Evolutionary conservation across 2,888 invertebrate genomes (phyloP).

Genomic region (Aproaerema taeniolella): DNA sequence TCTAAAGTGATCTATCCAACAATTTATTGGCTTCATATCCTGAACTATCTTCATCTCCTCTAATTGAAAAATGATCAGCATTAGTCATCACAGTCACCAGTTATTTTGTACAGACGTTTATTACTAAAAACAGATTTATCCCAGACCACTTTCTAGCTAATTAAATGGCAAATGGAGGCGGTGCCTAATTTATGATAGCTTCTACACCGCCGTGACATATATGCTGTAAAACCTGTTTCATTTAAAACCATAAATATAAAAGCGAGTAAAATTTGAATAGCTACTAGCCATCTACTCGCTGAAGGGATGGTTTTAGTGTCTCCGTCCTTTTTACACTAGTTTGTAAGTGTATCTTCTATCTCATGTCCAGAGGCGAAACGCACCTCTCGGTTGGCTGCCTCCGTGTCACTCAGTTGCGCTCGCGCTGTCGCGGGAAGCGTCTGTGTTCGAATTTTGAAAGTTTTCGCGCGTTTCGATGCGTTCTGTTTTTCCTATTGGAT

Average conservation of each 20-base stretch:
- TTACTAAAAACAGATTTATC: too few species aligned
- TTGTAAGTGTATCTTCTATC: slow-evolving; percentile 30
- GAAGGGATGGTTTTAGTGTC: slow-evolving; percentile 42
- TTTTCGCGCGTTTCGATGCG: slow-evolving; percentile 42
- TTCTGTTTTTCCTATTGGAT: slow-evolving; percentile 20
- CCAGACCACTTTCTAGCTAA: slow-evolving; percentile 13
- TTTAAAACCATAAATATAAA: slow-evolving; percentile 40
- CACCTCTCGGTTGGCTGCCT: slow-evolving; percentile 44
- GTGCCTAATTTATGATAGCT: slow-evolving; percentile 30
- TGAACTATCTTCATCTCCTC: too few species aligned
- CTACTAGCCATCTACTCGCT: too few species aligned
- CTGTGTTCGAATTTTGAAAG: slow-evolving; percentile 46
- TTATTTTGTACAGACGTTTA: not conserved
- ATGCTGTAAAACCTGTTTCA: slow-evolving; percentile 37
- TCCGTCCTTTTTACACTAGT: slow-evolving; percentile 30
- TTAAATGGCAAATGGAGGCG: slow-evolving; percentile 14
- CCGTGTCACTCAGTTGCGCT: slow-evolving; percentile 61
- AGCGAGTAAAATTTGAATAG: slow-evolving; percentile 30
- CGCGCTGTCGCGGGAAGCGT: slow-evolving; percentile 52
- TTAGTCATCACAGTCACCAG: too few species aligned
- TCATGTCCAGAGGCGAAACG: slow-evolving; percentile 33
- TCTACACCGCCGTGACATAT: slow-evolving; percentile 37
- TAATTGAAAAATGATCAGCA: slow-evolving; percentile 3
- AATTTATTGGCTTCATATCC: too few species aligned
- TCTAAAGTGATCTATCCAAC: too few species aligned